phyloP scores from a whole-genome alignment of 2,113 vertebrate genomes.

The Tretioscincus oriximinensis region DNA sequence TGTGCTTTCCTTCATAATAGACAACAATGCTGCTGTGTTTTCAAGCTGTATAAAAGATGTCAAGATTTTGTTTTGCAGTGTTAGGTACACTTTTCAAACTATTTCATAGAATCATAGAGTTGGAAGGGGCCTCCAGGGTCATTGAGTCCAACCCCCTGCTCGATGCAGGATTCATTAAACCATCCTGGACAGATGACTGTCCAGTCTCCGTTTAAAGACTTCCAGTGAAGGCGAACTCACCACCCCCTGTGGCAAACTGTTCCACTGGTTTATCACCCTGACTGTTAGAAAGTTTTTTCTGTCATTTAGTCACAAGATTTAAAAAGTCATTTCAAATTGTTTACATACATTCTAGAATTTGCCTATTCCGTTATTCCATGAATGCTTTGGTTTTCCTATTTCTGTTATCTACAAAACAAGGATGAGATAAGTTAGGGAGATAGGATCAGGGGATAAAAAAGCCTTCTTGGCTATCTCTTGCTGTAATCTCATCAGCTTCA shows the following conservation, averaged over 20 bases:
- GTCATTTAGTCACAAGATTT: not conserved
- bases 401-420: constrained; percentile 7
- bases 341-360: not conserved
- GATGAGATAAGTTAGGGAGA: constrained; percentile 1
- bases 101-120: no score
- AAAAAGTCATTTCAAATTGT: not conserved
- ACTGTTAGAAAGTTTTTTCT: no score
- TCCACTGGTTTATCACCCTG: no score
- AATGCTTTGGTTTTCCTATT: not conserved
- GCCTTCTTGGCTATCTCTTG: not conserved
- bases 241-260: no score
- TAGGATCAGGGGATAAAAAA: constrained; percentile 13
- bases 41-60: not conserved
- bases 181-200: no score
- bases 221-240: no score
- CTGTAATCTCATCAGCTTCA: constrained; percentile 11
- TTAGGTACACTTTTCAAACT: not conserved
- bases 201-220: no score
- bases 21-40: not conserved
- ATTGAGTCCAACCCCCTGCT: no score
- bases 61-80: not conserved
- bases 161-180: no score
- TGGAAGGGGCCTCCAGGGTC: no score
- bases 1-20: not conserved
- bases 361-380: not conserved